A percentile compares a stretch with the other conserved stretches of the same genome.
These are phyloP conservation scores for Crotalus horridus DNA, from an alignment of 2,113 vertebrate genomes.

Conservation along the genomic window DNA sequence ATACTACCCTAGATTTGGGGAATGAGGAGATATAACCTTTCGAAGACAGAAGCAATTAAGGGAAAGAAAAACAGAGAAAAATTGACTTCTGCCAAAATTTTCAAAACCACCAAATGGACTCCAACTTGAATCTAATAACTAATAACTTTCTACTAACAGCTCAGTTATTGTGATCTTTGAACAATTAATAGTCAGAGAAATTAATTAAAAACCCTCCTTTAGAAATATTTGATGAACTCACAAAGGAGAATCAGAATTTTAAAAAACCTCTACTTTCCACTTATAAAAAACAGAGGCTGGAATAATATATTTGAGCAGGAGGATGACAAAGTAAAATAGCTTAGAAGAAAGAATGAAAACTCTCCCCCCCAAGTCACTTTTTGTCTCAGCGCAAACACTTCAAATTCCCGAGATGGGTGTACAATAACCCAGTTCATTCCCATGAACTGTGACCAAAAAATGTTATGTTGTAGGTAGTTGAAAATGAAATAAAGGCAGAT, in stretches of 20 bases:
- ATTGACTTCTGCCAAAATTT: background rate
- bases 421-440: background rate
- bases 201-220: background rate
- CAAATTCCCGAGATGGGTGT: background rate
- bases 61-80: background rate
- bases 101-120: background rate
- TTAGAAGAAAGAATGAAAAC: background rate
- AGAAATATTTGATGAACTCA: background rate
- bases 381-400: background rate
- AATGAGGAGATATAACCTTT: background rate
- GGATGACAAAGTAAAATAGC: background rate
- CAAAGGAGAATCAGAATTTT: background rate
- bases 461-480: background rate
- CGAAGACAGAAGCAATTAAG: background rate
- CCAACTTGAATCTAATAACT: background rate
- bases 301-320: background rate
- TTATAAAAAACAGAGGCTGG: background rate
- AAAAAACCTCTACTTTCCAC: background rate
- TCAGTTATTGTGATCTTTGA: background rate
- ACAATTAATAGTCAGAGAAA: background rate
- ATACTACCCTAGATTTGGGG: background rate
- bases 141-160: background rate
- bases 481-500: background rate
- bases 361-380: background rate
- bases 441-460: background rate